A percentile compares a stretch with the other conserved stretches of the same genome.
These are phyloP conservation scores for Festucalex cinctus DNA, from an alignment of 2,113 vertebrate species.

Conservation along the genomic window DNA sequence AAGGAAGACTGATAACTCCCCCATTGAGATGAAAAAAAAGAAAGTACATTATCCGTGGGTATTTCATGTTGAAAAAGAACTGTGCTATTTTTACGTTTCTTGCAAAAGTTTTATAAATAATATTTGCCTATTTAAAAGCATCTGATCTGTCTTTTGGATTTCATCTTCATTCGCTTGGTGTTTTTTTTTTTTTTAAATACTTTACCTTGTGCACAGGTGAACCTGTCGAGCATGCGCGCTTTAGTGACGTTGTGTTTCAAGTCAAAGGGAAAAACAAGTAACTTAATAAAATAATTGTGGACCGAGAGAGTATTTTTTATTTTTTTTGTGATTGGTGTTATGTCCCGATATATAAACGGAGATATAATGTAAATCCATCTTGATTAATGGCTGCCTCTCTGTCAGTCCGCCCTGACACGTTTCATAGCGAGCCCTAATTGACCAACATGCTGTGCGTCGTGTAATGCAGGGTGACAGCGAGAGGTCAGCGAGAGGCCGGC, in stretches of 20 bases:
- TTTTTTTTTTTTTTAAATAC: constrained; percentile 86
- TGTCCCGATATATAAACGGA: neutral
- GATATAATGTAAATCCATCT: neutral
- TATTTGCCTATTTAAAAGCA: constrained; percentile 96
- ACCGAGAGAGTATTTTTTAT: constrained; percentile 56
- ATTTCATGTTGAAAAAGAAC: constrained; percentile 79
- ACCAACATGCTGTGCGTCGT: constrained; percentile 54
- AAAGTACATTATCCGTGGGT: constrained; percentile 61
- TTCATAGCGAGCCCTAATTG: constrained; percentile 58
- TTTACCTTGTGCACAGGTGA: constrained; percentile 81
- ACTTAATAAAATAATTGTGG: constrained; percentile 82
- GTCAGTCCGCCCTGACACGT: constrained; percentile 42
- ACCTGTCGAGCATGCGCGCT: constrained; percentile 83
- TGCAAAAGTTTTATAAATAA: constrained; percentile 84
- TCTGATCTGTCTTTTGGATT: constrained; percentile 81
- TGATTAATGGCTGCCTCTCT: neutral
- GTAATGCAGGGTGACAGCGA: constrained; percentile 66
- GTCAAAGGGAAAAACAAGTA: constrained; percentile 76
- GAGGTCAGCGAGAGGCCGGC: constrained; percentile 66
- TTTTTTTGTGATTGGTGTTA: constrained; percentile 27
- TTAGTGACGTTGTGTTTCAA: constrained; percentile 80
- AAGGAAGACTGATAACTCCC: constrained; percentile 61
- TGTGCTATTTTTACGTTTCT: constrained; percentile 84
- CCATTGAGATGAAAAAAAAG: constrained; percentile 32
- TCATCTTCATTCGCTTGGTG: constrained; percentile 84